These are phyloP conservation scores for Stegostoma tigrinum DNA, from an alignment of 2,113 vertebrate species.

Conservation along the genomic window DNA sequence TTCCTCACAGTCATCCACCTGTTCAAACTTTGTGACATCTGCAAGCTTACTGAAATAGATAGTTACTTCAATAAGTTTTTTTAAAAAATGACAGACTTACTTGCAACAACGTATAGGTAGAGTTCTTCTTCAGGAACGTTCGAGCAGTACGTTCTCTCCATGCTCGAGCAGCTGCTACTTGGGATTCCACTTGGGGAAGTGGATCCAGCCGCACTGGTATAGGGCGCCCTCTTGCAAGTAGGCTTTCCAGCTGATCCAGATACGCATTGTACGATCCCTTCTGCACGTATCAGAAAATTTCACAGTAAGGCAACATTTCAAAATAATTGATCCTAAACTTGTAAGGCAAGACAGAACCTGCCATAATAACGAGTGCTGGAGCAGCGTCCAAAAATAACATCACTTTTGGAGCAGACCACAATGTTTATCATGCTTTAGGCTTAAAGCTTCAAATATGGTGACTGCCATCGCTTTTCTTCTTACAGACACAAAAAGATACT, in stretches of 20 bases:
- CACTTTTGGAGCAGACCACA: background rate
- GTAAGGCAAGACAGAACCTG: background rate
- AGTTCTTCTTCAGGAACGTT: constrained; percentile 98
- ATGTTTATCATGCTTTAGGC: background rate
- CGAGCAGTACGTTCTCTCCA: constrained; percentile 91
- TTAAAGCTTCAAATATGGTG: background rate
- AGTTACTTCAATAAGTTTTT: background rate
- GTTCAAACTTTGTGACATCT: too few relatives aligned
- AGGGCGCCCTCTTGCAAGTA: constrained; percentile 83
- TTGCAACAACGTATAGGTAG: constrained; percentile 85
- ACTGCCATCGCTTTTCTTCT: background rate
- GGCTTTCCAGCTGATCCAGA: constrained; percentile 85
- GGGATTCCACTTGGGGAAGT: constrained; percentile 85
- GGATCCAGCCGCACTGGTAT: constrained; percentile 85
- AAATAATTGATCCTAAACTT: background rate
- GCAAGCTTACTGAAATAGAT: too few relatives aligned
- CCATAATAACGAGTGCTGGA: background rate
- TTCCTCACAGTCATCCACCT: too few relatives aligned
- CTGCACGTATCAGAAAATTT: constrained; percentile 47
- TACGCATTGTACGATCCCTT: constrained; percentile 83
- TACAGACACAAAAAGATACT: background rate
- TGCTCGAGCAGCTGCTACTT: constrained; percentile 82
- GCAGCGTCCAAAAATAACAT: background rate
- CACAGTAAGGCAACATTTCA: background rate
- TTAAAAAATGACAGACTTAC: constrained; percentile 50